Conservation (phyloP, 1,140 invertebrate genomes). For the Megalopta genalis region DNA sequence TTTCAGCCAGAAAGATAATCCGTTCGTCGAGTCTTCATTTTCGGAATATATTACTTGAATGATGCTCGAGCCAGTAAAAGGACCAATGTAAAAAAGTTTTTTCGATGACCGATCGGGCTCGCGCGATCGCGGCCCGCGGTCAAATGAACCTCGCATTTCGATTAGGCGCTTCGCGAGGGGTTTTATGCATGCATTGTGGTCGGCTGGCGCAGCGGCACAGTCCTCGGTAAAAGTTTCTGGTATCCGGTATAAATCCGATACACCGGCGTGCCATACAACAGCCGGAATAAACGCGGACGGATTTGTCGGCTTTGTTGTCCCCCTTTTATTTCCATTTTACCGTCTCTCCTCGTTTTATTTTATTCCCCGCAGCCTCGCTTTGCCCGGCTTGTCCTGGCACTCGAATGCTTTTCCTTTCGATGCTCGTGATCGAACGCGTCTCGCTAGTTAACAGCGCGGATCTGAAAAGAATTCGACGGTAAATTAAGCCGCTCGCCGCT, state of each 20-base stretch:
- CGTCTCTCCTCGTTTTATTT: not conserved
- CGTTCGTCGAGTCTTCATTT: too few relatives aligned
- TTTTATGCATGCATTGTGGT: slow-evolving; percentile 53
- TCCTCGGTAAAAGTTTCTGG: slow-evolving; percentile 42
- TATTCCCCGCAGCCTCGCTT: not conserved
- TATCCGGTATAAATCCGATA: slow-evolving; percentile 16
- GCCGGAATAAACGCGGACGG: slow-evolving; percentile 25
- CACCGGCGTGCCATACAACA: not conserved
- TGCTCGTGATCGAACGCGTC: not conserved
- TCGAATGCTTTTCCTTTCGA: not conserved
- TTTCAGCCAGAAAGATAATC: too few relatives aligned
- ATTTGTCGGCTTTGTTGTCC: slow-evolving; percentile 25
- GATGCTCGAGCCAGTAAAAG: slow-evolving; percentile 23
- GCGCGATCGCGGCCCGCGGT: slow-evolving; percentile 45
- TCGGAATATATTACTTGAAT: too few relatives aligned
- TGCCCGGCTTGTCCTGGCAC: not conserved
- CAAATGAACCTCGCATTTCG: slow-evolving; percentile 53
- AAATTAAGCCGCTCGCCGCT: not conserved
- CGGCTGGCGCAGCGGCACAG: slow-evolving; percentile 11
- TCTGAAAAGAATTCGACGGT: not conserved
- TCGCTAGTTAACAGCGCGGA: not conserved
- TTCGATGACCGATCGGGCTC: slow-evolving; percentile 50
- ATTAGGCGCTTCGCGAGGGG: slow-evolving; percentile 46
- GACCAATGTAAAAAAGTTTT: slow-evolving; percentile 26
- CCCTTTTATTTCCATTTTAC: slow-evolving; percentile 25